phyloP scores from a whole-genome alignment of 2,113 vertebrate genomes.

The Strix aluco region DNA sequence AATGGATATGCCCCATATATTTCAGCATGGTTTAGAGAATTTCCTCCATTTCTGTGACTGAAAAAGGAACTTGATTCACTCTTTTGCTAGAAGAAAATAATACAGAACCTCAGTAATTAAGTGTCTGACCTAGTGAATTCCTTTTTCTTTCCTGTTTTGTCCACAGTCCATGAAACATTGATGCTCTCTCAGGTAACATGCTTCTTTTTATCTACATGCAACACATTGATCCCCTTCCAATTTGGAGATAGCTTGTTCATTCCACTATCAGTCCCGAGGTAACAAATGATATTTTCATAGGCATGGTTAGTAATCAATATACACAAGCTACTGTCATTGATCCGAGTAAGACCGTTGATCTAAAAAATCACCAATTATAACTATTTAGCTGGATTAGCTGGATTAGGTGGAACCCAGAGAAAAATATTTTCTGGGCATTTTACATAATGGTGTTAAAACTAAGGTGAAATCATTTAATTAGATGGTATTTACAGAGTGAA shows the following conservation, averaged over 20 bases:
- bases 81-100: constrained; percentile 38
- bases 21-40: constrained; percentile 23
- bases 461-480: constrained; percentile 41
- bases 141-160: constrained; percentile 61
- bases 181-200: constrained; percentile 70
- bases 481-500: constrained; percentile 32
- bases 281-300: constrained; percentile 77
- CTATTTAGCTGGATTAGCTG: constrained; percentile 66
- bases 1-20: not conserved
- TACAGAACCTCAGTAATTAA: constrained; percentile 30
- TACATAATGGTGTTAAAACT: constrained; percentile 49
- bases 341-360: constrained; percentile 71
- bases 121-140: constrained; percentile 27
- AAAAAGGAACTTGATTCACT: constrained; percentile 6
- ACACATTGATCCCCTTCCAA: constrained; percentile 71
- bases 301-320: constrained; percentile 75
- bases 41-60: not conserved
- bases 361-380: constrained; percentile 76
- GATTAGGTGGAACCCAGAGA: constrained; percentile 51
- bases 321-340: constrained; percentile 75
- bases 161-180: constrained; percentile 69
- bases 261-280: constrained; percentile 66
- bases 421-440: not conserved
- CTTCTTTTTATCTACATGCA: constrained; percentile 72
- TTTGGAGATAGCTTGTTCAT: constrained; percentile 70